Evolutionary conservation across 2,113 vertebrate genomes (phyloP).

Genomic region (Calonectris borealis): DNA sequence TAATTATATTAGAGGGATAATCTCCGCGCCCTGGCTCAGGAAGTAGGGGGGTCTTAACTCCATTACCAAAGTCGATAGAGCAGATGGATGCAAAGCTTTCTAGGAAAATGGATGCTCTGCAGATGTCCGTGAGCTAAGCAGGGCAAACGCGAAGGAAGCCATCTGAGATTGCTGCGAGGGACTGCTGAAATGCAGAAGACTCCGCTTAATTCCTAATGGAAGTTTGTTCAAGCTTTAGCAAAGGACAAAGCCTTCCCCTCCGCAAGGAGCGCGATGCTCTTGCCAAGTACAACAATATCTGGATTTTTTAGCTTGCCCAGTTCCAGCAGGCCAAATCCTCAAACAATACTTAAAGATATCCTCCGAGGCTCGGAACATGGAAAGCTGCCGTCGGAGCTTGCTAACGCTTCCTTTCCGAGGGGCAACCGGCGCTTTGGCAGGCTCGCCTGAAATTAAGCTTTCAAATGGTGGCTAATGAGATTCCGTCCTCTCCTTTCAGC

Average conservation of each 20-base stretch:
- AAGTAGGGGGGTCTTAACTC: conserved; percentile 36
- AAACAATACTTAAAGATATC: conserved; percentile 12
- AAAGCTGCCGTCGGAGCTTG: neutral
- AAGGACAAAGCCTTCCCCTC: conserved; percentile 19
- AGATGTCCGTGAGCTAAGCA: neutral
- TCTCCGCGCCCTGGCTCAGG: neutral
- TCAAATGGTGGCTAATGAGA: neutral
- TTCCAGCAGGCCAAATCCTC: conserved; percentile 34
- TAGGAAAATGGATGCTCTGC: conserved; percentile 26
- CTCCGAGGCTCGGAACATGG: neutral
- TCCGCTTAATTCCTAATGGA: neutral
- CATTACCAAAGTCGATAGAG: conserved; percentile 4
- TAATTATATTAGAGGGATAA: conserved; percentile 45
- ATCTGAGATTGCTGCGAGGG: neutral
- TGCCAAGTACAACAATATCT: conserved; percentile 46
- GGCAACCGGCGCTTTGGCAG: neutral
- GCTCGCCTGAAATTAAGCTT: neutral
- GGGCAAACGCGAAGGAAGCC: neutral
- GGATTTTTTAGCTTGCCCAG: neutral
- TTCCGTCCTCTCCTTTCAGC: conserved; percentile 5
- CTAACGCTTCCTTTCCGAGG: neutral
- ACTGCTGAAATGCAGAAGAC: neutral
- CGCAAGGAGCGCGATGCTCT: neutral
- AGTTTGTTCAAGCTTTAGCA: conserved; percentile 31
- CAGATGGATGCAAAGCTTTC: conserved; percentile 56